A percentile compares a stretch with the other conserved stretches of the same genome.
phyloP scores from a whole-genome alignment of 2,888 invertebrate genomes.

The Drosophila eohydei region DNA sequence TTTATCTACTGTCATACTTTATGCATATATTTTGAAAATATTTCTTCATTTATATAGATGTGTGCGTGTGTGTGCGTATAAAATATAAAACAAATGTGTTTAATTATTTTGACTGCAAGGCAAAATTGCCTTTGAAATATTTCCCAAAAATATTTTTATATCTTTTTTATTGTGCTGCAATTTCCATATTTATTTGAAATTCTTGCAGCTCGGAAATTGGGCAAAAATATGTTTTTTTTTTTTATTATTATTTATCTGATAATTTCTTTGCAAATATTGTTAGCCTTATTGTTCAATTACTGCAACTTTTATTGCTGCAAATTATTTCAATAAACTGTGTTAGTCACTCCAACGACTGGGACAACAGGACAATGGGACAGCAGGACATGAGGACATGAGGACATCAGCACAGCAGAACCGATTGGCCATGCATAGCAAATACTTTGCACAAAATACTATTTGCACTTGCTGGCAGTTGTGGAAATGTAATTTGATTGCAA shows the following conservation, averaged over 20 bases:
- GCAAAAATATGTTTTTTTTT: neutral
- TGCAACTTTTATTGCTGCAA: conserved; percentile 45
- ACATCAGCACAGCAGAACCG: neutral
- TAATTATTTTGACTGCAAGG: conserved; percentile 12
- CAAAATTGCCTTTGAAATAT: conserved; percentile 22
- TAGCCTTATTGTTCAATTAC: conserved; percentile 42
- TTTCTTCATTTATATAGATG: neutral
- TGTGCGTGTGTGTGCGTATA: too few species aligned
- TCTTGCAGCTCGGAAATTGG: conserved; percentile 14
- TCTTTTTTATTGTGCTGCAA: conserved; percentile 1
- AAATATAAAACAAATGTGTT: neutral
- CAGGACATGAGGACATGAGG: neutral
- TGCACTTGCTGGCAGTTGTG: conserved; percentile 35
- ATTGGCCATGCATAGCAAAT: conserved; percentile 43
- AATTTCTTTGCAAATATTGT: conserved; percentile 46
- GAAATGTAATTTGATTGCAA: conserved; percentile 16
- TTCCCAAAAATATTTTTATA: conserved; percentile 20
- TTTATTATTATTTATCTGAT: conserved; percentile 6
- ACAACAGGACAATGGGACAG: conserved; percentile 11
- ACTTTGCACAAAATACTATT: conserved; percentile 33
- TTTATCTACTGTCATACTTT: neutral
- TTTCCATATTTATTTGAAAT: conserved; percentile 14
- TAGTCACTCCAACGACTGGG: conserved; percentile 23
- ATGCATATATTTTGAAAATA: neutral
- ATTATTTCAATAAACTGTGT: conserved; percentile 48